Evolutionary conservation across 2,113 vertebrate species (phyloP).

Genomic region (Grammomys surdaster): DNA sequence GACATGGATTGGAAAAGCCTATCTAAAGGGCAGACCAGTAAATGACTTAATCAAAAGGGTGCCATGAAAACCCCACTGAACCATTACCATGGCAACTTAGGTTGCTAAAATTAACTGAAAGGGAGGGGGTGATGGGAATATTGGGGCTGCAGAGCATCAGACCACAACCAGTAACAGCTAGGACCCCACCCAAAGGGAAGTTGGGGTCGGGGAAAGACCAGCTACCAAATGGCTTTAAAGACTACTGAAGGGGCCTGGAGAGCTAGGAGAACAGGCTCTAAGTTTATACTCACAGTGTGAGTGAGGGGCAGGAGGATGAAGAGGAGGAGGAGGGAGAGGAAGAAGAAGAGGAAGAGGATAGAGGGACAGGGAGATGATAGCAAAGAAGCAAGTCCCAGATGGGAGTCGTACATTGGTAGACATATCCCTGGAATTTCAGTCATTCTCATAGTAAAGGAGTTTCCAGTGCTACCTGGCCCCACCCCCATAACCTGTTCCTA

Average conservation of each 20-base stretch:
- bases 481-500: fast-evolving
- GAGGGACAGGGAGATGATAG: too few species aligned
- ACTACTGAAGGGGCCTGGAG: not conserved
- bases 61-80: constrained; percentile 78
- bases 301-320: not conserved
- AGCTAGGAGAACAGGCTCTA: not conserved
- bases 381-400: not conserved
- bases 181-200: constrained; percentile 69
- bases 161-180: constrained; percentile 64
- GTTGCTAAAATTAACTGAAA: constrained; percentile 85
- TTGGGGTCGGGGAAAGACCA: not conserved
- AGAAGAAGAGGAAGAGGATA: too few species aligned
- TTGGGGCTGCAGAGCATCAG: constrained; percentile 62
- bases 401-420: not conserved
- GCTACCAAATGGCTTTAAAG: not conserved
- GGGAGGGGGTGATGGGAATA: constrained; percentile 74
- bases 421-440: not conserved
- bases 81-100: constrained; percentile 84
- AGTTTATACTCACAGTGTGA: constrained; percentile 18
- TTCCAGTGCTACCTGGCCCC: not conserved
- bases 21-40: constrained; percentile 80
- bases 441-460: not conserved
- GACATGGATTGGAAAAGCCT: constrained; percentile 69
- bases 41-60: constrained; percentile 85
- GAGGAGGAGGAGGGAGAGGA: too few species aligned